Evolutionary conservation across 2,888 invertebrate genomes (phyloP).

Genomic region (Tetragonisca angustula): DNA sequence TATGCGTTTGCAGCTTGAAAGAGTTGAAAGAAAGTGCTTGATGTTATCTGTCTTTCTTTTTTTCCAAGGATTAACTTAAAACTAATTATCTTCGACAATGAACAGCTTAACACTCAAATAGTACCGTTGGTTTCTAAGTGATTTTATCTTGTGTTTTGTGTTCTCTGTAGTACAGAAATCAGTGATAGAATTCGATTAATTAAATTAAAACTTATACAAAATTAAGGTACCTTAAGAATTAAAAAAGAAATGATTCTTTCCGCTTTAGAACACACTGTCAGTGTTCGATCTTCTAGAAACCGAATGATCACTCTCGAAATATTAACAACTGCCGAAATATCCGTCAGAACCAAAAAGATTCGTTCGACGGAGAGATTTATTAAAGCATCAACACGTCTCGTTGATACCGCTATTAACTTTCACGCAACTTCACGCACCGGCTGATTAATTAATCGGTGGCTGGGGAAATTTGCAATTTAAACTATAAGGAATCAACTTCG

Average conservation of each 20-base stretch:
- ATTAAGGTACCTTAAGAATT: neutral
- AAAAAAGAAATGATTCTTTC: neutral
- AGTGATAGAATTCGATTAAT: too few relatives aligned
- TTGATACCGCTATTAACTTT: conserved; percentile 21
- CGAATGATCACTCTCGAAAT: neutral
- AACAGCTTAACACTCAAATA: too few relatives aligned
- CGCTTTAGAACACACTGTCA: neutral
- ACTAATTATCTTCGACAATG: too few relatives aligned
- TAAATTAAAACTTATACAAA: too few relatives aligned
- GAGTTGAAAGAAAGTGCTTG: neutral
- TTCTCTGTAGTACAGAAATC: too few relatives aligned
- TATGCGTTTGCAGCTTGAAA: neutral
- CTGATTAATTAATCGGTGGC: conserved; percentile 45
- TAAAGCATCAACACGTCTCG: conserved; percentile 26
- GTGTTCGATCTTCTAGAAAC: neutral
- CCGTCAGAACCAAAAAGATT: neutral
- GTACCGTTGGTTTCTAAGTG: too few relatives aligned
- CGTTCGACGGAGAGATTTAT: conserved; percentile 27
- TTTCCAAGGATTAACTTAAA: too few relatives aligned
- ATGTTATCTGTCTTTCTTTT: too few relatives aligned
- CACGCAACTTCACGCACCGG: conserved; percentile 18
- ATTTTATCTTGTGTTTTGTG: too few relatives aligned
- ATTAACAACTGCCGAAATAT: neutral
- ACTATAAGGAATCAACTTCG: conserved; percentile 57
- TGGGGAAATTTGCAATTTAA: conserved; percentile 51